phyloP scores from a whole-genome alignment of 2,888 invertebrate genomes.

The Drosophila formosana region DNA sequence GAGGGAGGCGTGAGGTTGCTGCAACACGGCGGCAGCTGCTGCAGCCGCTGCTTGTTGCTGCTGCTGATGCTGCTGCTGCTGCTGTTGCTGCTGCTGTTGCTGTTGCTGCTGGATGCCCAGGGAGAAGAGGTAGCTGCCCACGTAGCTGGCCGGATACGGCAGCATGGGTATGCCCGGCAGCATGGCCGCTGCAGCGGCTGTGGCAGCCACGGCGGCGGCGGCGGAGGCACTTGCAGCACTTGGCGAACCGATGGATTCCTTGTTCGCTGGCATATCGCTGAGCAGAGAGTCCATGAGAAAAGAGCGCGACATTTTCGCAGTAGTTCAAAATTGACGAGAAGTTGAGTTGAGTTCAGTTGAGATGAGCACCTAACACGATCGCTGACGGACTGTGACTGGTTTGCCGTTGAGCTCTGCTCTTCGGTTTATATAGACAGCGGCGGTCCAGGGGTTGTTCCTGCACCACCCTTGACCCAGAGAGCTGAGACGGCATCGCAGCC shows the following conservation, averaged over 20 bases:
- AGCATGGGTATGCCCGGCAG: slow-evolving; percentile 85
- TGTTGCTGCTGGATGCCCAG: slow-evolving; percentile 87
- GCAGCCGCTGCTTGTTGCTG: slow-evolving; percentile 57
- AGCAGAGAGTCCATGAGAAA: slow-evolving; percentile 93
- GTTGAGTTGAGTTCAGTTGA: background rate
- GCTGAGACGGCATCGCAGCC: slow-evolving; percentile 35
- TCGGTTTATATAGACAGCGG: slow-evolving; percentile 70
- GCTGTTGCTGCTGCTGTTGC: slow-evolving; percentile 85
- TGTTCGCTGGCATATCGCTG: slow-evolving; percentile 86
- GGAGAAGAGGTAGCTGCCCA: slow-evolving; percentile 88
- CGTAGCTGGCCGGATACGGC: slow-evolving; percentile 88
- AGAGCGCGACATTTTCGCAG: slow-evolving; percentile 90
- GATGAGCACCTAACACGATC: slow-evolving; percentile 71
- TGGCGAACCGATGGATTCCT: slow-evolving; percentile 71
- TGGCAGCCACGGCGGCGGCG: slow-evolving; percentile 85
- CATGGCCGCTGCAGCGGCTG: slow-evolving; percentile 84
- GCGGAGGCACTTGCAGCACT: slow-evolving; percentile 63
- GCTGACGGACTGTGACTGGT: slow-evolving; percentile 71
- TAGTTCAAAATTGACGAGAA: background rate
- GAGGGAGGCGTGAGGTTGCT: slow-evolving; percentile 60
- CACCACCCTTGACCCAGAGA: slow-evolving; percentile 40
- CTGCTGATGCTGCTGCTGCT: slow-evolving; percentile 68
- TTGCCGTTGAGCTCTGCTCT: slow-evolving; percentile 41
- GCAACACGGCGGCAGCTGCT: slow-evolving; percentile 61
- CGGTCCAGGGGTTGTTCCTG: slow-evolving; percentile 57